Base-by-base conservation (phyloP, 2,888 invertebrate genomes). In the Mechanitis messenoides region DNA sequence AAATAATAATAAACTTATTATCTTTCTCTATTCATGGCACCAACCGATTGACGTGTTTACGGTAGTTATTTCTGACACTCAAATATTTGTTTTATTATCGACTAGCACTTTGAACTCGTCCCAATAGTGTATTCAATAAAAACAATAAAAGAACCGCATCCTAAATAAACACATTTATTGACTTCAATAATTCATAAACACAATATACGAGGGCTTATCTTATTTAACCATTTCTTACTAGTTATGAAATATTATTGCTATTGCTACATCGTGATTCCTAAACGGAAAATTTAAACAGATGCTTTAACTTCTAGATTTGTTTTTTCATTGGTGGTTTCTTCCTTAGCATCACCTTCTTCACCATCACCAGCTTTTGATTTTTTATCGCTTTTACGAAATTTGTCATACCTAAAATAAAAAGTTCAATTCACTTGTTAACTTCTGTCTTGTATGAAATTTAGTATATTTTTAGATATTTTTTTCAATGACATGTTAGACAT, bases 311-410 rank as follows among this genome's bases (percentile, higher is more conserved):
- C 89, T 54, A 74, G 73, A 61, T 71, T 80, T 63, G 74, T 79
- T 67, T 86, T 87, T 65, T 88, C 90, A 62, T 72, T 75, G 28
- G 75, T 74, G 38, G 77, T 80, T 12, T 83, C 87, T 45, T 79
- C 79, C 64, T 75, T 82, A 3, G 77, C 72, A 53, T 84, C 84
- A 60, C 71, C 79, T 67, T 84, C 88, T 63, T 83, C 89, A 58
- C 76, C 80, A 60, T 85, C 91, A 35, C 81, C 90, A 61, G 78
- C 79, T 69, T 87, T 91, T 42, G 77, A 70, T 69, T 88, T 91
- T 77, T 93, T 93, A 74, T 94, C 93, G 68, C 93, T 92, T 80
- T 92, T 92, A 58, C 93, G 90, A 74, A 93, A 93, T 71, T 92
- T 91, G 80, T 93, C 93, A 71, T 92, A 93, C 70, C 93, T 92